Evolutionary conservation across 2,888 invertebrate species (phyloP).

Genomic region (Pollenia amentaria): DNA sequence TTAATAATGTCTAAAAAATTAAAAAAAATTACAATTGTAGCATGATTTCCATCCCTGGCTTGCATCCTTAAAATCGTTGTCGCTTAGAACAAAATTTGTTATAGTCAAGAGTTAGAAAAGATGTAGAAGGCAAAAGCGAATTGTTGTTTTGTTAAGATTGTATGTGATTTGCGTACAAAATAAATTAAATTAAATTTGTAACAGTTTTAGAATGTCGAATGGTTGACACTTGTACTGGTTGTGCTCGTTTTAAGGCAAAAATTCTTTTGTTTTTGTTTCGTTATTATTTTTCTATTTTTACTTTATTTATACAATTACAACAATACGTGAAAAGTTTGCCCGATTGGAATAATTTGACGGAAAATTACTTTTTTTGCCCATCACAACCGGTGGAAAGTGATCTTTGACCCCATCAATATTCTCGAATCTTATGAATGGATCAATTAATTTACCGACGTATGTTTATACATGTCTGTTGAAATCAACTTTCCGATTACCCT

Average conservation of each 20-base stretch:
- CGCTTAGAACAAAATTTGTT: neutral
- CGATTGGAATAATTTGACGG: too few relatives aligned
- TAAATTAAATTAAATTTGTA: slow-evolving; percentile 65
- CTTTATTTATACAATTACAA: slow-evolving; percentile 13
- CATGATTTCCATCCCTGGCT: neutral
- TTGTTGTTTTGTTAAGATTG: neutral
- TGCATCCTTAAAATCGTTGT: neutral
- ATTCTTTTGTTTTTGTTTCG: slow-evolving; percentile 16
- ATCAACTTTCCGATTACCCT: too few relatives aligned
- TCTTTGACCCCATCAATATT: too few relatives aligned
- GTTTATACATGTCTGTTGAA: too few relatives aligned
- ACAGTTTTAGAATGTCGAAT: slow-evolving; percentile 54
- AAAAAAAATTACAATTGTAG: too few relatives aligned
- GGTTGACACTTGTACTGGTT: neutral
- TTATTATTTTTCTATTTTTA: neutral
- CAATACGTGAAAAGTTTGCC: neutral
- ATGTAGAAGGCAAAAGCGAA: neutral
- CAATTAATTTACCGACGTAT: too few relatives aligned
- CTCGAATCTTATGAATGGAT: too few relatives aligned
- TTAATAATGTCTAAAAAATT: too few relatives aligned
- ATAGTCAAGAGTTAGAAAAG: slow-evolving; percentile 31
- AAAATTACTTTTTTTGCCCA: too few relatives aligned
- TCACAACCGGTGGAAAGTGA: too few relatives aligned
- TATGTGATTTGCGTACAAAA: slow-evolving; percentile 60
- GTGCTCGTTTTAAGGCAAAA: neutral